phyloP scores from a whole-genome alignment of 2,888 invertebrate species.

The Eupeodes luniger region DNA sequence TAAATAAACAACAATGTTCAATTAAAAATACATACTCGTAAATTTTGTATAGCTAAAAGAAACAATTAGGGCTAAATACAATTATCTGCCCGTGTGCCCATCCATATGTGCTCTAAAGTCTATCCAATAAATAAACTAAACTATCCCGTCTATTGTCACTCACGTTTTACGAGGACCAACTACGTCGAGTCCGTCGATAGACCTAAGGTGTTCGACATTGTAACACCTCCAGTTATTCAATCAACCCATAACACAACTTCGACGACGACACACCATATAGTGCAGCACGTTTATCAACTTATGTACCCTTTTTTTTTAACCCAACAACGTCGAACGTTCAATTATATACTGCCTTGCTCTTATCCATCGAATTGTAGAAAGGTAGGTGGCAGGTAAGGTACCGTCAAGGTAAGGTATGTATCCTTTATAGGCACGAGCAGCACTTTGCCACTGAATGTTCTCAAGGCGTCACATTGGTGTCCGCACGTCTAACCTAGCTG shows the following conservation, averaged over 20 bases:
- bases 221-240: conserved; percentile 57
- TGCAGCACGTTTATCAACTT: conserved; percentile 46
- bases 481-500: conserved; percentile 62
- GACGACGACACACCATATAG: not conserved
- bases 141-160: conserved; percentile 30
- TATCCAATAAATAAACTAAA: conserved; percentile 14
- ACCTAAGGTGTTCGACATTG: conserved; percentile 44
- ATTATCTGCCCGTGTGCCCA: conserved; percentile 19
- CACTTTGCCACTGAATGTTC: conserved; percentile 29
- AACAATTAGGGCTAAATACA: conserved; percentile 32
- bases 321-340: not conserved
- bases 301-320: not conserved
- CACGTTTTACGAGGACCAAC: not conserved
- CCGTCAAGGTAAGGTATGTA: not conserved
- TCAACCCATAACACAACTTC: not conserved
- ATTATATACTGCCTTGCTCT: not conserved
- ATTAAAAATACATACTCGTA: conserved; percentile 22
- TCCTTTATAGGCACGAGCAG: conserved; percentile 31
- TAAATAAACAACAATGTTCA: conserved; percentile 4
- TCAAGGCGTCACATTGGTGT: conserved; percentile 60
- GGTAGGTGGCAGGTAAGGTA: too few species aligned
- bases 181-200: not conserved
- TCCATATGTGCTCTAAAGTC: not conserved
- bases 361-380: not conserved
- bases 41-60: conserved; percentile 2